Evolutionary conservation across 2,113 vertebrate genomes (phyloP).

Genomic region (Arothron firmamentum): DNA sequence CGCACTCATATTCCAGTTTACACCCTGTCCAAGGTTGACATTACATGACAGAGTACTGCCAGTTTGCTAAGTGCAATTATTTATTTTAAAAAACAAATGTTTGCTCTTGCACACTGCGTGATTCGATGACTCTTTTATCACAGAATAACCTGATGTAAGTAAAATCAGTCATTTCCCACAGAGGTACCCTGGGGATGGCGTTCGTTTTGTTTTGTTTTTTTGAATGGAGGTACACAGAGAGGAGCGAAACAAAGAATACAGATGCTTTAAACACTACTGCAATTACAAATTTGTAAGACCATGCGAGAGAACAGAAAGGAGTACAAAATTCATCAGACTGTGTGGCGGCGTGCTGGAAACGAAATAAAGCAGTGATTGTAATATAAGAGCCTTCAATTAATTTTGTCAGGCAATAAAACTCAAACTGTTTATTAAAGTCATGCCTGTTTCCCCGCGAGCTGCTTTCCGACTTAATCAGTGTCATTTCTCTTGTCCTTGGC

Average conservation of each 20-base stretch:
- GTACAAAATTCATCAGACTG: not conserved
- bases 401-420: too few species aligned
- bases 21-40: not conserved
- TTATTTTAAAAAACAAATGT: not conserved
- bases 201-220: too few species aligned
- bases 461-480: too few species aligned
- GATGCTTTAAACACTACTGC: not conserved
- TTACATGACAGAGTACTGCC: not conserved
- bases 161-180: not conserved
- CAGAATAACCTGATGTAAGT: constrained; percentile 1
- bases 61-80: too few species aligned
- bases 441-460: too few species aligned
- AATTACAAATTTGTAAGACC: not conserved
- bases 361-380: too few species aligned
- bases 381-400: too few species aligned
- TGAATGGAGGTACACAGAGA: too few species aligned
- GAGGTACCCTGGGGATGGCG: too few species aligned
- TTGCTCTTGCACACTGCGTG: not conserved
- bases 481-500: too few species aligned
- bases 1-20: constrained; percentile 2
- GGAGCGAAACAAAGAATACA: not conserved
- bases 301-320: not conserved
- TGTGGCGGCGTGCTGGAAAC: not conserved
- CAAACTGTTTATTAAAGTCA: too few species aligned
- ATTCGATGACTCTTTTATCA: not conserved